Percentiles rank a stretch among this genome's conserved stretches.
Conservation (phyloP, 1,140 invertebrate species). For the Procambarus clarkii region DNA sequence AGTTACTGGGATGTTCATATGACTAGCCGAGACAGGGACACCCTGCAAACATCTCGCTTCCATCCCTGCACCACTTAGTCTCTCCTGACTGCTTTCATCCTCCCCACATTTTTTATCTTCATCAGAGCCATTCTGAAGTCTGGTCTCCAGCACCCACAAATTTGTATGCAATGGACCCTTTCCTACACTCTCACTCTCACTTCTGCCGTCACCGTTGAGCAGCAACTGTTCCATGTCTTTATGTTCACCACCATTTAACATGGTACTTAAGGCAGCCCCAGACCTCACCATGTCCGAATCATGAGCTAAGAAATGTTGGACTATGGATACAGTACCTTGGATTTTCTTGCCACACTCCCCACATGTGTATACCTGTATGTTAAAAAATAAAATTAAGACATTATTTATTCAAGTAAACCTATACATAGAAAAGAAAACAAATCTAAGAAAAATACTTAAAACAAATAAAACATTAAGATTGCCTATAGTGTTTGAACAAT, state of each 20-base stretch:
- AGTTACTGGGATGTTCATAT: not conserved
- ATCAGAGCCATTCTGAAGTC: not conserved
- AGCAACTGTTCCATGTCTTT: slow-evolving; percentile 12
- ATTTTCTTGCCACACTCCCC: slow-evolving; percentile 70
- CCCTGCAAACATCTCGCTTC: not conserved
- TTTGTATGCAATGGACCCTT: not conserved
- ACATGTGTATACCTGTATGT: slow-evolving; percentile 67
- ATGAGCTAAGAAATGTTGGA: slow-evolving; percentile 69
- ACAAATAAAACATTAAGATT: no score
- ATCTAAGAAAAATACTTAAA: not conserved
- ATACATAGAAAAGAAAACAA: not conserved
- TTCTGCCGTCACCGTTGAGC: slow-evolving; percentile 35
- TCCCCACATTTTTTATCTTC: slow-evolving; percentile 6
- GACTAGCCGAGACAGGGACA: not conserved
- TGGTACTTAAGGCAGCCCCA: not conserved
- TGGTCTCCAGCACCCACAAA: not conserved
- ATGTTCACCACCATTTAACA: slow-evolving; percentile 29
- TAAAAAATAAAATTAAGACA: not conserved
- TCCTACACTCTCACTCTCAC: slow-evolving; percentile 6
- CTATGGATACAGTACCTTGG: slow-evolving; percentile 71
- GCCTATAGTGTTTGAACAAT: no score
- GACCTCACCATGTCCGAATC: slow-evolving; percentile 35
- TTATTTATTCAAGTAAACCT: not conserved
- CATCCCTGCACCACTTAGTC: not conserved
- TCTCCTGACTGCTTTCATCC: slow-evolving; percentile 8